Percentiles rank a stretch among this genome's conserved stretches.
phyloP scores from a whole-genome alignment of 2,797 vertebrate genomes.

The Pogonophryne albipinna region DNA sequence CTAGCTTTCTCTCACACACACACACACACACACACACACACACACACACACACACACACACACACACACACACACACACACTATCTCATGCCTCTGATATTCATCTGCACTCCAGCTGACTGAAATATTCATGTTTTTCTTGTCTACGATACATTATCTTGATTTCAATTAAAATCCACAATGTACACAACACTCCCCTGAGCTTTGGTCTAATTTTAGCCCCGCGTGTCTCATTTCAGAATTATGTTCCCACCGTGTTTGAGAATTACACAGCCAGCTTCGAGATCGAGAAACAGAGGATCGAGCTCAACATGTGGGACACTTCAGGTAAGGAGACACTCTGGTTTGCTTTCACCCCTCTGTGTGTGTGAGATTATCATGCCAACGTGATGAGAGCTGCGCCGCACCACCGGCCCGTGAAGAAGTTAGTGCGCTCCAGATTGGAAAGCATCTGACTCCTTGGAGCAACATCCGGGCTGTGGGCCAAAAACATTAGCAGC shows the following conservation, averaged over 20 bases:
- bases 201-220: constrained; percentile 40
- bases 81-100: too few relatives aligned
- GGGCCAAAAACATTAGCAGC: constrained; percentile 37
- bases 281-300: constrained; percentile 96
- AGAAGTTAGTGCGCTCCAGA: constrained; percentile 15
- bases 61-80: too few relatives aligned
- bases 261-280: constrained; percentile 98
- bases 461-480: constrained; percentile 19
- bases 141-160: neutral
- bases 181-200: neutral
- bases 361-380: constrained; percentile 19
- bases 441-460: constrained; percentile 21
- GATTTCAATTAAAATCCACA: constrained; percentile 1
- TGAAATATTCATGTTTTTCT: constrained; percentile 11
- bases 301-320: constrained; percentile 99
- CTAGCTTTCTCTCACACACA: neutral
- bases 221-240: constrained; percentile 79
- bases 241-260: constrained; percentile 94
- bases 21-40: too few relatives aligned
- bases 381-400: constrained; percentile 13
- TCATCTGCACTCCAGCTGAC: constrained; percentile 8
- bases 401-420: neutral
- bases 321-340: constrained; percentile 89
- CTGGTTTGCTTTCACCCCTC: neutral
- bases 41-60: too few relatives aligned